Evolutionary conservation across 2,888 invertebrate genomes (phyloP).

Genomic region (Leptura quadrifasciata): DNA sequence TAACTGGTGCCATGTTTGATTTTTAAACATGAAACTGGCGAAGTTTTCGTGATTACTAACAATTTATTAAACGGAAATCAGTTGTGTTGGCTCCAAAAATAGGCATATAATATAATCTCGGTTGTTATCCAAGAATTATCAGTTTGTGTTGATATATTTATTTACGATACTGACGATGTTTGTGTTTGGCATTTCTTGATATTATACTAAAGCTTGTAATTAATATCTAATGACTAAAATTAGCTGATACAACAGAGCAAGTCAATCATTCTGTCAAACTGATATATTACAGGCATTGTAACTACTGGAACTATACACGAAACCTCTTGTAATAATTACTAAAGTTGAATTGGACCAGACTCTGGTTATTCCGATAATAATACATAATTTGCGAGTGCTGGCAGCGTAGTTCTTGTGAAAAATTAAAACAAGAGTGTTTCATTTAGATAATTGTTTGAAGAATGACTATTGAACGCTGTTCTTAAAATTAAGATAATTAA

Average conservation of each 20-base stretch:
- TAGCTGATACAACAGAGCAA: slow-evolving; percentile 30
- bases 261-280: slow-evolving; percentile 40
- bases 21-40: too few species aligned
- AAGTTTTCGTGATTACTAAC: too few species aligned
- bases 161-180: neutral
- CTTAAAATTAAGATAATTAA: too few species aligned
- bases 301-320: slow-evolving; percentile 23
- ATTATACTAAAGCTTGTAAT: slow-evolving; percentile 6
- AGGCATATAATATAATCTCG: neutral
- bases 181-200: slow-evolving; percentile 9
- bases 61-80: too few species aligned
- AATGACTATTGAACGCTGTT: neutral
- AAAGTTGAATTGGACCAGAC: neutral
- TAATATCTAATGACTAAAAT: slow-evolving; percentile 29
- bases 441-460: neutral
- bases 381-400: neutral
- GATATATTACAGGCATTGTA: slow-evolving; percentile 29
- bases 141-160: neutral
- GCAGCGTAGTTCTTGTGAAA: neutral
- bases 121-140: neutral
- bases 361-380: slow-evolving; percentile 1
- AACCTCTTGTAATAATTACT: slow-evolving; percentile 31
- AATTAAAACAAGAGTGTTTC: neutral
- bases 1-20: too few species aligned
- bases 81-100: too few species aligned